A percentile compares a stretch with the other conserved stretches of the same genome.
phyloP scores from a whole-genome alignment of 1,140 invertebrate species.

The Papilio dardanus region DNA sequence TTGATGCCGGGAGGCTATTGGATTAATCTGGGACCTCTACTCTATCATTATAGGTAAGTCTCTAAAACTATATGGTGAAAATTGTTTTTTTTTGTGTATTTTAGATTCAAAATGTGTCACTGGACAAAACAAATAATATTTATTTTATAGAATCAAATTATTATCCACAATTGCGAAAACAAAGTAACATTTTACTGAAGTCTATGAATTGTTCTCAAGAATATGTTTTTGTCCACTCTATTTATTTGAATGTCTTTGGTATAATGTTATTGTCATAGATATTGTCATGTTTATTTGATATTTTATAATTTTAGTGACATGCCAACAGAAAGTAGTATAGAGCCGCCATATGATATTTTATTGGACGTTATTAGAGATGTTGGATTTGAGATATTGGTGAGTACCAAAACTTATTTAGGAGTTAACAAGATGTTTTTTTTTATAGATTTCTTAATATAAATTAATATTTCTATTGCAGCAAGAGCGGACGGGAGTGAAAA shows the following conservation, averaged over 20 bases:
- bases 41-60: conserved; percentile 92
- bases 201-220: too few species aligned
- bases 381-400: conserved; percentile 94
- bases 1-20: conserved; percentile 94
- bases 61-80: not conserved
- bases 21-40: conserved; percentile 96
- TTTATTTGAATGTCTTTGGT: too few species aligned
- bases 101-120: too few species aligned
- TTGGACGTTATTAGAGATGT: conserved; percentile 91
- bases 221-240: too few species aligned
- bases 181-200: too few species aligned
- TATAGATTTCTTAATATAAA: conserved; percentile 26
- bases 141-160: not conserved
- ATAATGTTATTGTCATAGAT: not conserved
- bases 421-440: conserved; percentile 41
- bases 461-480: conserved; percentile 83
- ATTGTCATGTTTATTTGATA: not conserved
- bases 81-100: not conserved
- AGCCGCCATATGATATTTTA: conserved; percentile 95
- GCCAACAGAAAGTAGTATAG: conserved; percentile 94
- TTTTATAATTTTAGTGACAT: conserved; percentile 87
- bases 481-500: conserved; percentile 89
- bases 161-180: not conserved
- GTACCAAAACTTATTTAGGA: conserved; percentile 23
- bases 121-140: too few species aligned